Evolutionary conservation across 2,888 invertebrate species (phyloP), one percentile per base, ranked within the genome.

Genomic region (Meandrusa payeni): DNA sequence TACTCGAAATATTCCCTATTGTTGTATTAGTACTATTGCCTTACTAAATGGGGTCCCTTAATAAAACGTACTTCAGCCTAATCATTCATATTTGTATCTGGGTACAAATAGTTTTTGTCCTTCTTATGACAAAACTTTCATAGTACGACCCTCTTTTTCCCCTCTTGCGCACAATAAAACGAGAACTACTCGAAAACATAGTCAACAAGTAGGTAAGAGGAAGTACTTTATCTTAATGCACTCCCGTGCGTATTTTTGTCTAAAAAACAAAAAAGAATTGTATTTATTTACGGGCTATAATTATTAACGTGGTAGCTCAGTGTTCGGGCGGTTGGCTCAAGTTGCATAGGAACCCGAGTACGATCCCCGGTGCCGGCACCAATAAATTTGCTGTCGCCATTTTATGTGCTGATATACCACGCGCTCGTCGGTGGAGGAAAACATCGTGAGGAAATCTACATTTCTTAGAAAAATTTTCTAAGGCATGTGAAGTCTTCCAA

Each of bases 101-200:
- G 57, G 63, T 60, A 63, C 62, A 69, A 74, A 76, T 62, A 67
- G 65, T 71, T 60, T 73, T 74, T 69, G 61, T 54, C 66, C 64
- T 61, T 52, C 55, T 59, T 66, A 58, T 65, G 67, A 64, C 57
- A 60, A 55, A 53, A 53, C 51, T 59, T 54, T 24, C 44, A 34
- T 37, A 37, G 15, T 46, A 42, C 39, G 37, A 9, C 38, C 43
- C 42, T 32, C 43, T 42, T 22, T 36, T 46, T 41, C 41, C 49
- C 59, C 55, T 52, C 36, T n/a, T 32, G 47, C 50, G 52, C 46
- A 70, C 63, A 74, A 78, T 75, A 66, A 62, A 64, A 62, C 64
- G 50, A 51, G 51, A 59, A 54, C 48, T 66, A 61, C 70, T 71
- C 54, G 62, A 72, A 64, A 65, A 69, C 61, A 69, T 69, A 76